Evolutionary conservation across 2,888 invertebrate species (phyloP).

Genomic region (Melipona beecheii): DNA sequence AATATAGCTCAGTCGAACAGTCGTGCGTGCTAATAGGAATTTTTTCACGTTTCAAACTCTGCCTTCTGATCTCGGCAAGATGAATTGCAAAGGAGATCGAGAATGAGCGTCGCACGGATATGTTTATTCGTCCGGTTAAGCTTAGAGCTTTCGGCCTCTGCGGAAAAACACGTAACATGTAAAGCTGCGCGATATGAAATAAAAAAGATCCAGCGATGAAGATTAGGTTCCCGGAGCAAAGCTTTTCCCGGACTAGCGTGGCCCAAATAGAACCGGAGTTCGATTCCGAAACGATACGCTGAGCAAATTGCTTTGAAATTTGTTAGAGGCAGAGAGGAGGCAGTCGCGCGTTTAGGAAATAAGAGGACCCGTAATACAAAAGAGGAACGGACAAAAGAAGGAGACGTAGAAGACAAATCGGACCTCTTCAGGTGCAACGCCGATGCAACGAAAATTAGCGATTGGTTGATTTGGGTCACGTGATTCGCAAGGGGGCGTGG

Average conservation of each 20-base stretch:
- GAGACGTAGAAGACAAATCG: too few relatives aligned
- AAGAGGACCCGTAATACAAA: conserved; percentile 8
- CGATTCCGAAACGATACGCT: conserved; percentile 5
- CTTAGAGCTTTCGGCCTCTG: background rate
- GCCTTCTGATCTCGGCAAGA: too few relatives aligned
- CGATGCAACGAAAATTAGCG: too few relatives aligned
- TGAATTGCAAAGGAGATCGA: too few relatives aligned
- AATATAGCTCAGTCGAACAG: too few relatives aligned
- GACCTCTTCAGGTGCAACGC: too few relatives aligned
- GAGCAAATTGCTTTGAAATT: conserved; percentile 25
- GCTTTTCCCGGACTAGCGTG: background rate
- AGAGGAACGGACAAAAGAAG: too few relatives aligned
- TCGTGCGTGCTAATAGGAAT: too few relatives aligned
- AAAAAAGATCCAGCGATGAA: background rate
- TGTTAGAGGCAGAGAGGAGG: background rate
- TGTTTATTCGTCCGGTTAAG: background rate
- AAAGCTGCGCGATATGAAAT: background rate
- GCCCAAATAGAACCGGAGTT: background rate
- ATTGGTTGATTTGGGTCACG: too few relatives aligned
- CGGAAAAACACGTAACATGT: background rate
- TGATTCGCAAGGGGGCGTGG: too few relatives aligned
- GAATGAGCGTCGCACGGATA: too few relatives aligned
- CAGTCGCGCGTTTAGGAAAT: conserved; percentile 2
- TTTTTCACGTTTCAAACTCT: too few relatives aligned
- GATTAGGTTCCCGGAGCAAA: conserved; percentile 5